A percentile compares a stretch with the other conserved stretches of the same genome.
phyloP scores from a whole-genome alignment of 2,113 vertebrate species.

The Phrynocephalus versicolor region DNA sequence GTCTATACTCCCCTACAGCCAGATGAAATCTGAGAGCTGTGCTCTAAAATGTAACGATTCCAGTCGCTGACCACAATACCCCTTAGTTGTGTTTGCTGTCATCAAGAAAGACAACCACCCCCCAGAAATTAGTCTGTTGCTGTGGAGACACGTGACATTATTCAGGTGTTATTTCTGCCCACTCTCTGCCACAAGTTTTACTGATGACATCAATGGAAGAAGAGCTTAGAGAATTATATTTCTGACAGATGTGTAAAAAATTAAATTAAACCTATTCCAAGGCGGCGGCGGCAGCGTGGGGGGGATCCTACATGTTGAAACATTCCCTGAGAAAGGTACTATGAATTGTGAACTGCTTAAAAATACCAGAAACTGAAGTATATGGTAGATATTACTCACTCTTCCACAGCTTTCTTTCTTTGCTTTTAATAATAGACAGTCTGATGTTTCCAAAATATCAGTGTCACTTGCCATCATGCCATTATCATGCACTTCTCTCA shows the following conservation, averaged over 20 bases:
- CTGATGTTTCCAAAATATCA: too few relatives aligned
- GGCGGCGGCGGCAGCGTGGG: too few relatives aligned
- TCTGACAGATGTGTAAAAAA: background rate
- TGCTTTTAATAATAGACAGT: background rate
- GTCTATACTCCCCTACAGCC: too few relatives aligned
- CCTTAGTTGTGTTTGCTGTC: background rate
- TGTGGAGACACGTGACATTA: background rate
- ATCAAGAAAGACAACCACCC: background rate
- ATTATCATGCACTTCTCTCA: too few relatives aligned
- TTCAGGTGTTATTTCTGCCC: background rate
- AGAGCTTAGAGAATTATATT: background rate
- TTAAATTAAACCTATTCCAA: background rate
- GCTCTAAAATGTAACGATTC: background rate
- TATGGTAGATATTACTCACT: background rate
- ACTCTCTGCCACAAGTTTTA: background rate
- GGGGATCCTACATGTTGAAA: background rate
- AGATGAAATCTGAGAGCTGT: too few relatives aligned
- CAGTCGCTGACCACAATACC: background rate
- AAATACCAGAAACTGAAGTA: background rate
- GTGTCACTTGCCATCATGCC: too few relatives aligned
- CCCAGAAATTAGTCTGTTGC: background rate
- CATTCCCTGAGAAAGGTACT: background rate
- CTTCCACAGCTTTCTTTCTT: background rate
- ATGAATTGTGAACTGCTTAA: background rate
- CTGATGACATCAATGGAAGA: constrained; percentile 17